Evolutionary conservation across 2,888 invertebrate species (phyloP).

Genomic region (Lacanobia oleracea): DNA sequence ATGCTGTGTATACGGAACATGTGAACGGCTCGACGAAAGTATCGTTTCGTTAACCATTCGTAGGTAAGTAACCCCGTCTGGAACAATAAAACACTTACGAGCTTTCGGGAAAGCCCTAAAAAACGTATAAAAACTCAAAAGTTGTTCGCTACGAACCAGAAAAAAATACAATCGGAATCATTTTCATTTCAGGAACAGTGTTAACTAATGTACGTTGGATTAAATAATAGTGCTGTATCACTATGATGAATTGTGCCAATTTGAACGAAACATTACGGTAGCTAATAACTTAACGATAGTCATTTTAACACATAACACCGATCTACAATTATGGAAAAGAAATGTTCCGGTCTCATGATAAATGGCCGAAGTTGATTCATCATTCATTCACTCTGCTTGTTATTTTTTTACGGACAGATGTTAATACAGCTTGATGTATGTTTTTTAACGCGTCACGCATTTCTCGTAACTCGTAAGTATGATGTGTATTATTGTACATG

Average conservation of each 20-base stretch:
- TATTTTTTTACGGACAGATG: slow-evolving; percentile 57
- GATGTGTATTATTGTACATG: background rate
- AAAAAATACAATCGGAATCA: background rate
- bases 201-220: slow-evolving; percentile 10
- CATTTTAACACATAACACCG: slow-evolving; percentile 51
- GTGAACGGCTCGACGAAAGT: background rate
- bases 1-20: slow-evolving; percentile 14
- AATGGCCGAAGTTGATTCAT: slow-evolving; percentile 55
- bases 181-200: slow-evolving; percentile 4
- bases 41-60: slow-evolving; percentile 41
- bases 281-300: slow-evolving; percentile 59
- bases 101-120: background rate
- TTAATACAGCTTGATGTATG: slow-evolving; percentile 37
- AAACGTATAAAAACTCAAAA: background rate
- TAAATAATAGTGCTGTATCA: slow-evolving; percentile 28
- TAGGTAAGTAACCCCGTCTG: slow-evolving; percentile 3
- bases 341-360: slow-evolving; percentile 53
- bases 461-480: slow-evolving; percentile 8
- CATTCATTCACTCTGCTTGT: slow-evolving; percentile 41
- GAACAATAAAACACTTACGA: slow-evolving; percentile 21
- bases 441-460: slow-evolving; percentile 29
- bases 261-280: slow-evolving; percentile 50
- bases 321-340: slow-evolving; percentile 56
- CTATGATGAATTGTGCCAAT: slow-evolving; percentile 40
- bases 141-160: background rate